These are phyloP conservation scores for Pherbina coryleti DNA, from an alignment of 2,888 invertebrate species.

Conservation along the genomic window DNA sequence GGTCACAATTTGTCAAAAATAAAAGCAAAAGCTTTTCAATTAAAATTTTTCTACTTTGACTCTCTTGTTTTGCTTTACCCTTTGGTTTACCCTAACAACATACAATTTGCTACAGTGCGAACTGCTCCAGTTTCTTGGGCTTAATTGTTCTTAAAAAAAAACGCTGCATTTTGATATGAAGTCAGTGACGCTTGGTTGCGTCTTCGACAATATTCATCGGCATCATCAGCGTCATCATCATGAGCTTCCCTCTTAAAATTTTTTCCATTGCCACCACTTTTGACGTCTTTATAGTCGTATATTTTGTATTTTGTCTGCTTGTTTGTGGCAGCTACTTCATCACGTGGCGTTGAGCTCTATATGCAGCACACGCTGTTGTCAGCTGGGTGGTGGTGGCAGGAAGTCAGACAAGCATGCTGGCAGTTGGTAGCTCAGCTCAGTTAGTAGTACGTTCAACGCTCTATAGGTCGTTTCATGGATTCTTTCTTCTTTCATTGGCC, in stretches of 20 bases:
- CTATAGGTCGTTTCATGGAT: background rate
- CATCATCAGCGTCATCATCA: background rate
- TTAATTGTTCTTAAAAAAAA: background rate
- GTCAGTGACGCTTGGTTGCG: background rate
- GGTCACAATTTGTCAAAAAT: too few relatives aligned
- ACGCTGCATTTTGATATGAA: background rate
- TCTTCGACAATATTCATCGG: background rate
- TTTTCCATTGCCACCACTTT: background rate
- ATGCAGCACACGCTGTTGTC: background rate
- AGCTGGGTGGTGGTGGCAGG: slow-evolving; percentile 6
- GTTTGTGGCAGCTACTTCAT: slow-evolving; percentile 20
- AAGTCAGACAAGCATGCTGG: background rate
- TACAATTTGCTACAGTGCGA: background rate
- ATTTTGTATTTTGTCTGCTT: background rate
- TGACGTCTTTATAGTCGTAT: too few relatives aligned
- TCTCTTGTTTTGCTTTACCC: too few relatives aligned
- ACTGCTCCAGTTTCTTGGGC: slow-evolving; percentile 1
- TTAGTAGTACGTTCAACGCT: background rate
- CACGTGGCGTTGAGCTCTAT: slow-evolving; percentile 10
- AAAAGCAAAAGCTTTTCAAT: too few relatives aligned
- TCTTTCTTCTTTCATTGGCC: background rate
- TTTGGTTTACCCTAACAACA: too few relatives aligned
- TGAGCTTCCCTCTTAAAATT: background rate
- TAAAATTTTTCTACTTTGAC: too few relatives aligned
- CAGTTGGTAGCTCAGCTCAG: background rate